These are phyloP conservation scores for Poecilia velifera DNA, from an alignment of 2,797 vertebrate species.

Conservation along the genomic window DNA sequence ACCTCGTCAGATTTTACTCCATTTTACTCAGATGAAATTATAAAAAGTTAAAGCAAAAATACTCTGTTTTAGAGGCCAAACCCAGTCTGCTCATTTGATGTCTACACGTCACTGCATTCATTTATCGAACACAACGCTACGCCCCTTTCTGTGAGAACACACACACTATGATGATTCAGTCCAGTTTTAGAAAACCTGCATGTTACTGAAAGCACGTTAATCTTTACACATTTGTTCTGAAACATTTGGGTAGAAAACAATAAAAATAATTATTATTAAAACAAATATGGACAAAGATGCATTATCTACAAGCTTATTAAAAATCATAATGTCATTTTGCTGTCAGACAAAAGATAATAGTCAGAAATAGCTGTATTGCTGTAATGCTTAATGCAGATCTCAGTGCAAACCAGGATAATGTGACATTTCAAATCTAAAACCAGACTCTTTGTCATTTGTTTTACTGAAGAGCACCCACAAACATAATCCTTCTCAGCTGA, in stretches of 20 bases:
- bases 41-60: neutral
- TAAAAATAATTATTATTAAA: neutral
- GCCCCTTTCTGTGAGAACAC: neutral
- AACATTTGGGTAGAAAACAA: neutral
- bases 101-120: conserved; percentile 29
- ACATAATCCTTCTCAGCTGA: conserved; percentile 29
- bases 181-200: neutral
- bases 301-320: neutral
- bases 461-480: conserved; percentile 14
- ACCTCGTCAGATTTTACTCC: neutral
- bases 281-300: neutral
- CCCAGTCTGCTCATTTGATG: conserved; percentile 8
- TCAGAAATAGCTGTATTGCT: neutral
- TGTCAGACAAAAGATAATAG: neutral
- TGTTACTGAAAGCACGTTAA: neutral
- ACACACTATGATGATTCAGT: neutral
- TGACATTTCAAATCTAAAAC: conserved; percentile 2
- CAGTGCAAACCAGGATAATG: neutral
- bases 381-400: neutral
- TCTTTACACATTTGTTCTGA: neutral
- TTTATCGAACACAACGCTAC: conserved; percentile 19
- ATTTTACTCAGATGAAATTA: neutral
- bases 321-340: neutral
- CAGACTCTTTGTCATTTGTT: conserved; percentile 33
- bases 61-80: conserved; percentile 54